Evolutionary conservation across 2,797 vertebrate genomes (phyloP).

Genomic region (Benthosema pterotum): DNA sequence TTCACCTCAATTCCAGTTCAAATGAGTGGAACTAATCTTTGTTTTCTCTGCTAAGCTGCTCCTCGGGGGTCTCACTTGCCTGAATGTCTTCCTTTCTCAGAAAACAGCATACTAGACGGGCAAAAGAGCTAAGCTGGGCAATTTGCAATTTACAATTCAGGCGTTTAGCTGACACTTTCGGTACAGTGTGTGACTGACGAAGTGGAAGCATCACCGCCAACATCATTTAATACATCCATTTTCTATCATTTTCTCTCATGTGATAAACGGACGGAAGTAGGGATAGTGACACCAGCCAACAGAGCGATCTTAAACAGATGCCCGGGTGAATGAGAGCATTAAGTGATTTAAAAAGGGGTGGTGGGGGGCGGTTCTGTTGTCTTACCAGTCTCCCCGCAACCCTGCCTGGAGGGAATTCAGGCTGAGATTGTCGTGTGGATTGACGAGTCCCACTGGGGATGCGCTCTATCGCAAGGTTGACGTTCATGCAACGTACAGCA

Average conservation of each 20-base stretch:
- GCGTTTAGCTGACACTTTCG: too few relatives aligned
- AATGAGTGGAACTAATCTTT: slow-evolving; percentile 57
- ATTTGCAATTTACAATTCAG: too few relatives aligned
- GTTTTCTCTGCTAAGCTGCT: slow-evolving; percentile 60
- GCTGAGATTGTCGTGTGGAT: slow-evolving; percentile 57
- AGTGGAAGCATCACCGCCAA: slow-evolving; percentile 31
- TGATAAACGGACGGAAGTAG: neutral
- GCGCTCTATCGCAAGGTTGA: too few relatives aligned
- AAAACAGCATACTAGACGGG: slow-evolving; percentile 19
- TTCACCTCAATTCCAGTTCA: slow-evolving; percentile 52
- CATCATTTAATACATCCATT: slow-evolving; percentile 10
- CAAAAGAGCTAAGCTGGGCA: slow-evolving; percentile 27
- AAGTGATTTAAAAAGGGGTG: slow-evolving; percentile 38
- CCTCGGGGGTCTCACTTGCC: slow-evolving; percentile 49
- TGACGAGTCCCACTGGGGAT: slow-evolving; percentile 47
- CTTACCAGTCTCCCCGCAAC: slow-evolving; percentile 35
- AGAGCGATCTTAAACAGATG: slow-evolving; percentile 43
- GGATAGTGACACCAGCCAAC: slow-evolving; percentile 12
- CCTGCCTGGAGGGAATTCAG: slow-evolving; percentile 48
- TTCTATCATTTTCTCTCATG: slow-evolving; percentile 26
- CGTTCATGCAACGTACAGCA: too few relatives aligned
- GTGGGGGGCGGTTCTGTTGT: slow-evolving; percentile 42
- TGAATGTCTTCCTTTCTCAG: slow-evolving; percentile 42
- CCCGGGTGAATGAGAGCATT: slow-evolving; percentile 36
- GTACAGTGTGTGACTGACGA: too few relatives aligned